phyloP scores from a whole-genome alignment of 2,113 vertebrate genomes.

The Mirza zaza region DNA sequence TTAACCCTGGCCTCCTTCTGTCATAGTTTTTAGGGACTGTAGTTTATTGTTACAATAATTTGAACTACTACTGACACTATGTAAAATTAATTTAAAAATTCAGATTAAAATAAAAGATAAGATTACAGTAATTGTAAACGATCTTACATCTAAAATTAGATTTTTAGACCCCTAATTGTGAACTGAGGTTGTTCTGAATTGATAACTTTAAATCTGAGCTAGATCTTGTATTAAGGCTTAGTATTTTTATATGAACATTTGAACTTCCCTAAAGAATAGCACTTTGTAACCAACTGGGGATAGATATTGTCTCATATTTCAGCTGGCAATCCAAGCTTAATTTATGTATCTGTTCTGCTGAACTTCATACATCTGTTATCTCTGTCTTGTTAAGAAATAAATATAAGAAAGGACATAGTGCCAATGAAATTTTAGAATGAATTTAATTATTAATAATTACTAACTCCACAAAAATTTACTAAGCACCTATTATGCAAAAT shows the following conservation, averaged over 20 bases:
- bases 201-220: constrained; percentile 65
- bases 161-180: constrained; percentile 65
- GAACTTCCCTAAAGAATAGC: constrained; percentile 59
- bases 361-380: not conserved
- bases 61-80: constrained; percentile 70
- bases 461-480: not conserved
- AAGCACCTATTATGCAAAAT: not conserved
- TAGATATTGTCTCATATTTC: constrained; percentile 22
- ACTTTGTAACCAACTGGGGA: constrained; percentile 35
- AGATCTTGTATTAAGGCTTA: constrained; percentile 57
- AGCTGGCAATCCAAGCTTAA: not conserved
- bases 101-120: constrained; percentile 77
- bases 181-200: constrained; percentile 71
- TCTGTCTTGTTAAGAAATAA: constrained; percentile 37
- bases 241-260: constrained; percentile 67
- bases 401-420: not conserved
- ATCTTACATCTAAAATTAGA: constrained; percentile 76
- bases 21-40: not conserved
- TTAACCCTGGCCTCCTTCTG: not conserved
- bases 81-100: constrained; percentile 74
- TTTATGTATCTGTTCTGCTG: constrained; percentile 45
- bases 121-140: constrained; percentile 72
- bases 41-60: constrained; percentile 56
- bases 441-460: not conserved
- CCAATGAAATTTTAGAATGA: constrained; percentile 2